Evolutionary conservation across 2,113 vertebrate genomes (phyloP).

Genomic region (Terrapene triunguis): DNA sequence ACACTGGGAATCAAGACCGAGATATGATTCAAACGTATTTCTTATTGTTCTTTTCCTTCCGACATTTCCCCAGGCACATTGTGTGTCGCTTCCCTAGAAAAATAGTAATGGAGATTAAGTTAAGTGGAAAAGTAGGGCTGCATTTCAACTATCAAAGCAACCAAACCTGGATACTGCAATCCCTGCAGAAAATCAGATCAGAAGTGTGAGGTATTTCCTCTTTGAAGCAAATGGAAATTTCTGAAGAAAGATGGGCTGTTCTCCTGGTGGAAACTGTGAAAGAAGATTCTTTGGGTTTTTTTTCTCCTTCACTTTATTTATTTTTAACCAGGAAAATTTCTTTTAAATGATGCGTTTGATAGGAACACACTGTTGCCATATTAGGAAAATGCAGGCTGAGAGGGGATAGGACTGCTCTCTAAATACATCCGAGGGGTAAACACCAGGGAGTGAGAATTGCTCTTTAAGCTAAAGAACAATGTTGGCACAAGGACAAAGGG

Average conservation of each 20-base stretch:
- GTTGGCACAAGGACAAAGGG: neutral
- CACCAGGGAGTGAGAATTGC: neutral
- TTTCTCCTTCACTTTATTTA: neutral
- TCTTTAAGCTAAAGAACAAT: neutral
- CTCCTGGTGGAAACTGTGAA: neutral
- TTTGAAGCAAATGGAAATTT: neutral
- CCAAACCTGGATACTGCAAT: neutral
- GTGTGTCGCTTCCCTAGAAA: slow-evolving; percentile 2
- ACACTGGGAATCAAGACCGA: slow-evolving; percentile 27
- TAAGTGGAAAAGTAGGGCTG: slow-evolving; percentile 53
- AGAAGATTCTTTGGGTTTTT: neutral
- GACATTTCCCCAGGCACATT: slow-evolving; percentile 12
- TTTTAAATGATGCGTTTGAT: rapidly evolving
- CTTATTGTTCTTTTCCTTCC: slow-evolving; percentile 51
- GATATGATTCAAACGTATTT: slow-evolving; percentile 32
- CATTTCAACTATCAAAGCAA: slow-evolving; percentile 24
- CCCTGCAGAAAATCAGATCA: slow-evolving; percentile 39
- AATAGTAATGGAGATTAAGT: slow-evolving; percentile 19
- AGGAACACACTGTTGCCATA: neutral
- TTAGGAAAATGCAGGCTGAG: neutral
- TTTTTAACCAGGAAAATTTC: neutral
- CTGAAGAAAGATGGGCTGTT: neutral
- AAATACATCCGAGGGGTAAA: neutral
- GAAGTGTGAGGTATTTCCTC: neutral
- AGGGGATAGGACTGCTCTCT: neutral